A percentile compares a stretch with the other conserved stretches of the same genome.
phyloP scores from a whole-genome alignment of 1,140 invertebrate genomes.

The Drosophila navojoa region DNA sequence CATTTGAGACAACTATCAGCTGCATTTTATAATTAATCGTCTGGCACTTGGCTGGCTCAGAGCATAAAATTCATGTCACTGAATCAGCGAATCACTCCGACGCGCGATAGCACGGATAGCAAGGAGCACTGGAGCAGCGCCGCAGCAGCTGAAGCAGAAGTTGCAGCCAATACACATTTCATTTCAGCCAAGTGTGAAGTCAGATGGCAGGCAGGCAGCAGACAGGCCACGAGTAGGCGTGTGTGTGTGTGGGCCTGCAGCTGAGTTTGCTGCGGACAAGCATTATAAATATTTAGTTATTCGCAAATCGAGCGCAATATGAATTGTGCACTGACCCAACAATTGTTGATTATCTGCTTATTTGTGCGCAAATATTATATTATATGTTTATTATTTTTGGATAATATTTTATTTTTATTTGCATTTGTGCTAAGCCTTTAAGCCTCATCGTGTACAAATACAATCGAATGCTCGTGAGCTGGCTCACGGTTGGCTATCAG shows the following conservation, averaged over 20 bases:
- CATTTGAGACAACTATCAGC: conserved; percentile 31
- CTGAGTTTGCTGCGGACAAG: conserved; percentile 8
- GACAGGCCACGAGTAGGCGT: too few species aligned
- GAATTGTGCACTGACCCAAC: conserved; percentile 67
- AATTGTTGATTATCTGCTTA: conserved; percentile 45
- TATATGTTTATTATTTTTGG: conserved; percentile 60
- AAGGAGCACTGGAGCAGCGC: not conserved
- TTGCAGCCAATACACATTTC: conserved; percentile 12
- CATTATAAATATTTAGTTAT: conserved; percentile 49
- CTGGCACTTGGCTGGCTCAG: conserved; percentile 65
- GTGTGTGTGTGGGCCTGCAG: not conserved
- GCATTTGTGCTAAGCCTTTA: conserved; percentile 62
- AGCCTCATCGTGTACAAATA: conserved; percentile 36
- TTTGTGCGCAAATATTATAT: conserved; percentile 48
- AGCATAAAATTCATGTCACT: conserved; percentile 61
- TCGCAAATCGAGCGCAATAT: conserved; percentile 45
- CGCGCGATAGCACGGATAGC: not conserved
- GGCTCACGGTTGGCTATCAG: conserved; percentile 12
- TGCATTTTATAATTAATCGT: conserved; percentile 67
- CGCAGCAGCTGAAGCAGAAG: conserved; percentile 9
- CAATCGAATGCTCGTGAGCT: not conserved
- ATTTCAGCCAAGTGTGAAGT: conserved; percentile 31
- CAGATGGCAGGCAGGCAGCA: not conserved
- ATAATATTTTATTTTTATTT: conserved; percentile 55
- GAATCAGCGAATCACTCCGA: conserved; percentile 19